These are phyloP conservation scores for Sebastes hubbsi DNA, from an alignment of 2,797 vertebrate genomes.

Conservation along the genomic window DNA sequence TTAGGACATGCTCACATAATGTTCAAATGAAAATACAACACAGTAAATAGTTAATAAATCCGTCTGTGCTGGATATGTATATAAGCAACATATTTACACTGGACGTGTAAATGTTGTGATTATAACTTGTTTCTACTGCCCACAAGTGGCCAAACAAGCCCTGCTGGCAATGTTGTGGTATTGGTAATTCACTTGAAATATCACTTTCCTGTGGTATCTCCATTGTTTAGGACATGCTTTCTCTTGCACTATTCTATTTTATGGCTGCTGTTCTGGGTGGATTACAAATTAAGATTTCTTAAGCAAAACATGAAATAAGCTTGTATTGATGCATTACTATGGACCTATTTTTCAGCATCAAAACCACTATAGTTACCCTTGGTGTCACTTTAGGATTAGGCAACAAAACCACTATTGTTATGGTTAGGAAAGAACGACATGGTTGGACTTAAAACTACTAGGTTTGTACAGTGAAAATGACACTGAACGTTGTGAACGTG, in stretches of 20 bases:
- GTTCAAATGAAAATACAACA: not conserved
- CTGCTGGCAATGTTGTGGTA: not conserved
- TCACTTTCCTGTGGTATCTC: not conserved
- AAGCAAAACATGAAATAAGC: not conserved
- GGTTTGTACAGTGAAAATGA: too few relatives aligned
- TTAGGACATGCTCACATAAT: not conserved
- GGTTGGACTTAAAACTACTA: too few relatives aligned
- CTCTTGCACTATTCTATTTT: not conserved
- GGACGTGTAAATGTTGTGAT: not conserved
- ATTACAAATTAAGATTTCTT: not conserved
- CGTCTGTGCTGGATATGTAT: not conserved
- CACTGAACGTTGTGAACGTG: too few relatives aligned
- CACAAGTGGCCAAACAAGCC: not conserved
- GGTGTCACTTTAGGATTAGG: too few relatives aligned
- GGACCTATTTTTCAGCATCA: too few relatives aligned
- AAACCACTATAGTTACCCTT: too few relatives aligned
- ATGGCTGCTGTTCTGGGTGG: not conserved
- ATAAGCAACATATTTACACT: not conserved
- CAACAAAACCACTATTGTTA: too few relatives aligned
- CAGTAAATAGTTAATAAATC: not conserved
- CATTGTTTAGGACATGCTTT: not conserved
- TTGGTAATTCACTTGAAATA: not conserved
- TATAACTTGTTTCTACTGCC: not conserved
- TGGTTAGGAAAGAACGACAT: too few relatives aligned
- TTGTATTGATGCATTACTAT: too few relatives aligned